Evolutionary conservation across 2,888 invertebrate genomes (phyloP).

Genomic region (Epinotia bilunana): DNA sequence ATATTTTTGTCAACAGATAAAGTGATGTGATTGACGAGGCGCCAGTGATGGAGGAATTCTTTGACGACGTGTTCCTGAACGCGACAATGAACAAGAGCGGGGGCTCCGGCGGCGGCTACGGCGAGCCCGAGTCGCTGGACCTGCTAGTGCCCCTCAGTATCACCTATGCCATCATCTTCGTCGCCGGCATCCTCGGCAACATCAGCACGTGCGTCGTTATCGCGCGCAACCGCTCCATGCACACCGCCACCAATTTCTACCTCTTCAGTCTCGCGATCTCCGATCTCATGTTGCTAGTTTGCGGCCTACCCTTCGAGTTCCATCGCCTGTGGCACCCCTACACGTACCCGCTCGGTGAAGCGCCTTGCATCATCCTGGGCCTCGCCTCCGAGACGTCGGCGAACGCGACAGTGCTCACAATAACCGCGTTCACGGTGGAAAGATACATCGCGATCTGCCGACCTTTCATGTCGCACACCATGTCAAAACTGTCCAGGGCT

Average conservation of each 20-base stretch:
- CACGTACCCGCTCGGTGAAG: constrained; percentile 90
- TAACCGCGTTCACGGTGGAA: constrained; percentile 95
- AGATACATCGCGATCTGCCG: constrained; percentile 94
- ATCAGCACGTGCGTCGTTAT: constrained; percentile 92
- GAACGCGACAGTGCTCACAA: constrained; percentile 93
- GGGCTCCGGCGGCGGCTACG: constrained; percentile 55
- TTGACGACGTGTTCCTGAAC: constrained; percentile 60
- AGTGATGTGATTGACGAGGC: constrained; percentile 54
- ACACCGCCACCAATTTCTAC: constrained; percentile 93
- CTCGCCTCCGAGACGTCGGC: constrained; percentile 94
- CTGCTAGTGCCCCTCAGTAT: constrained; percentile 87
- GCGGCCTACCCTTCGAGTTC: constrained; percentile 92
- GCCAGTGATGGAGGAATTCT: constrained; percentile 61
- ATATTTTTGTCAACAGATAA: constrained; percentile 63
- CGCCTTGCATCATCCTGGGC: constrained; percentile 89
- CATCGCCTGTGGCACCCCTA: constrained; percentile 90
- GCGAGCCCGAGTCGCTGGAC: constrained; percentile 83
- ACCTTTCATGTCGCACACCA: constrained; percentile 92
- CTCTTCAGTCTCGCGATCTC: constrained; percentile 91
- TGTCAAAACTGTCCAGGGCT: constrained; percentile 93
- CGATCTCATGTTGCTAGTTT: constrained; percentile 88
- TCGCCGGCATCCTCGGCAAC: constrained; percentile 91
- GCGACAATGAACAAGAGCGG: constrained; percentile 65
- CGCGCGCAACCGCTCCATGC: constrained; percentile 90
- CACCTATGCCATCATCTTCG: constrained; percentile 87